Evolutionary conservation across 1,140 invertebrate species (phyloP).

Genomic region (Mylabris phalerata): DNA sequence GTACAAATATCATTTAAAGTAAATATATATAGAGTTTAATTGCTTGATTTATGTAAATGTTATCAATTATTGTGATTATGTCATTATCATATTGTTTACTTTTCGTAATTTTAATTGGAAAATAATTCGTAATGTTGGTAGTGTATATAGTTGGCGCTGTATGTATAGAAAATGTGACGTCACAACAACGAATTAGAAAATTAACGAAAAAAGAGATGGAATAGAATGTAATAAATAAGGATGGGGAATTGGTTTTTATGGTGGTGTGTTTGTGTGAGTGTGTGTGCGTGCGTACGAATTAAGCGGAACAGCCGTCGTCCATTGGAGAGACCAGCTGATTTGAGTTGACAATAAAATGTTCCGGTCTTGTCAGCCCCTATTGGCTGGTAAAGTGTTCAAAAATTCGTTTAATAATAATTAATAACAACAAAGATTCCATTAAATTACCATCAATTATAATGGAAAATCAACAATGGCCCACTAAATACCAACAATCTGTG

Average conservation of each 20-base stretch:
- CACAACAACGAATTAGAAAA: constrained; percentile 9
- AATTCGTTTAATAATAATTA: constrained; percentile 21
- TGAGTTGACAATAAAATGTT: constrained; percentile 41
- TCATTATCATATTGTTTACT: too few species aligned
- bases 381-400: constrained; percentile 33
- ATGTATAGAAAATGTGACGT: background rate
- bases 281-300: too few species aligned
- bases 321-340: constrained; percentile 40
- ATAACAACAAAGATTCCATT: constrained; percentile 22
- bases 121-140: constrained; percentile 2
- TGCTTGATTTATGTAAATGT: too few species aligned
- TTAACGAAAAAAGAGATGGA: constrained; percentile 6
- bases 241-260: too few species aligned
- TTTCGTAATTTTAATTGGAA: too few species aligned
- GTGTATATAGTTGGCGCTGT: too few species aligned
- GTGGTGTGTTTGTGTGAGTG: too few species aligned
- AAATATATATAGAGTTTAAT: too few species aligned
- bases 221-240: too few species aligned
- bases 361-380: constrained; percentile 31
- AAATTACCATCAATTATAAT: constrained; percentile 22
- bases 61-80: too few species aligned
- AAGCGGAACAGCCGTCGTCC: constrained; percentile 25
- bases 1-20: too few species aligned
- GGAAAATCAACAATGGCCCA: constrained; percentile 36
- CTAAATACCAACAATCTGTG: constrained; percentile 35